Evolutionary conservation across 2,113 vertebrate genomes (phyloP).

Genomic region (Hymenochirus boettgeri): DNA sequence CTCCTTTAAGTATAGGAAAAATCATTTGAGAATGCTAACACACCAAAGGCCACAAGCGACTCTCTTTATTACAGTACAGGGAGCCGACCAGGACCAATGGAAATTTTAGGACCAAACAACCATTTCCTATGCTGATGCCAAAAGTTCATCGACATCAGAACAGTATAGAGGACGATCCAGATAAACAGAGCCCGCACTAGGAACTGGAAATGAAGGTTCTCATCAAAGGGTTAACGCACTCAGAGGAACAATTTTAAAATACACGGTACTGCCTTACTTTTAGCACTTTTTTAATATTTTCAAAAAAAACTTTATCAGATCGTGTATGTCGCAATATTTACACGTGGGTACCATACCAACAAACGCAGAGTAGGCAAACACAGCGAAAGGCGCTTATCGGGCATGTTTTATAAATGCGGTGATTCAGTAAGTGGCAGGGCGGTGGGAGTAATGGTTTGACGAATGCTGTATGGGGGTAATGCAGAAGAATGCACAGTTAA

Average conservation of each 20-base stretch:
- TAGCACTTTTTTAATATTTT: neutral
- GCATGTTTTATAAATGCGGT: slow-evolving; percentile 52
- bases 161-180: no score
- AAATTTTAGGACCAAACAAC: no score
- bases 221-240: neutral
- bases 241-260: neutral
- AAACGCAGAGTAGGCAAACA: no score
- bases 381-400: slow-evolving; percentile 46
- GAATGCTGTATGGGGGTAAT: slow-evolving; percentile 82
- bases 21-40: no score
- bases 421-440: slow-evolving; percentile 58
- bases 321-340: neutral
- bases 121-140: no score
- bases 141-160: no score
- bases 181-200: no score
- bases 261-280: neutral
- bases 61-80: no score
- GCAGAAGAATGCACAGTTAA: slow-evolving; percentile 87
- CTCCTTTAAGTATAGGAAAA: no score
- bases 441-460: slow-evolving; percentile 55
- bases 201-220: no score
- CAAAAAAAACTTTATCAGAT: neutral
- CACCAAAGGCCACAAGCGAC: no score
- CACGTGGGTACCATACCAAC: slow-evolving; percentile 1
- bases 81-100: no score